Base-by-base conservation (phyloP, 30 jellyfish, hydroid and myxozoan species). In the Aurelia aurita region DNA sequence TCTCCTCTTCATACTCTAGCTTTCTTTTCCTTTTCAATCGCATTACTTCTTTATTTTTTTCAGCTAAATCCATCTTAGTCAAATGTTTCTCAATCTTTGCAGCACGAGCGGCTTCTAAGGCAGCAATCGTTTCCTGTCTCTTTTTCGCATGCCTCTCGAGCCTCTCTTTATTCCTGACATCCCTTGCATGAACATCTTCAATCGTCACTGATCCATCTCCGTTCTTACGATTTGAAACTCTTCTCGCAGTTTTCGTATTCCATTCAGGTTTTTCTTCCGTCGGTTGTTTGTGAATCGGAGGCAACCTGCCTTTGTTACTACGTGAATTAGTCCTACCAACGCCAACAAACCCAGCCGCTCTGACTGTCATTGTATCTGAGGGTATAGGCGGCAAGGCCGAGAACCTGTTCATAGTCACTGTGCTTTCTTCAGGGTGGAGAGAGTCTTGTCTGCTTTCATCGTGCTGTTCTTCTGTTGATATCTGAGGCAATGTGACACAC, bases 181-280 rank as follows among this genome's bases (percentile, higher is more conserved):
- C 87, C 67, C 73, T 85, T 8, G 4, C 47, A 14, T 64, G 82
- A n/a, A 35, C 20, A 23, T 39, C 77, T n/a, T 72, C 84, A 31
- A 26, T 18, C 9, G 70, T 31, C 19, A 14, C 18, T 14, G 49
- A 12, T 21, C 45, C 19, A 65, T 53, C 45, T 8, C 45, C 77
- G 77, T 66, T 72, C 58, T 47, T 79, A 28, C 80, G 77, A 8
- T 18, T 54, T 28, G 60, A 58, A 21, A 46, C 58, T 15, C 3
- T 25, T 55, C 54, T 39, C 32, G 15, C 10, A 32, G 20, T 31
- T 25, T 21, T 74, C 63, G 35, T 27, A 22, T 34, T 31, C 20
- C 27, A 60, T 16, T 77, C 90, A 18, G 90, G 90, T 34, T 80
- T 80, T 67, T 80, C 90, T 5, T 80, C 90, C 67, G 22, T 58